Base-by-base conservation (phyloP, 2,888 invertebrate genomes). In the Augiades crinisus region DNA sequence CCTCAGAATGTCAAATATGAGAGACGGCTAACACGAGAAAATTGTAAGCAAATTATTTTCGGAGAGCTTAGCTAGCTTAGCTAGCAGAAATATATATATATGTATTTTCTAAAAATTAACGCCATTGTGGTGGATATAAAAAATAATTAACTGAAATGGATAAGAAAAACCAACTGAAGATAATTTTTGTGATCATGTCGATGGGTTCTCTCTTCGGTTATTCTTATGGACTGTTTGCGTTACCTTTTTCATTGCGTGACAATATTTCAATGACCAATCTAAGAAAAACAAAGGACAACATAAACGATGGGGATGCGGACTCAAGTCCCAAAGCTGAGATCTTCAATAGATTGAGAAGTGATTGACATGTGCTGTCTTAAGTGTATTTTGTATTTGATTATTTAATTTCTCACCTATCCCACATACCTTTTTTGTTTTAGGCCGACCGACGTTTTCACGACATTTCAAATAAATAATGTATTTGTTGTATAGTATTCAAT, bases 161-260 rank as follows among this genome's bases (percentile, higher is more conserved):
- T 54, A 72, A 50, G 63, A 69, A 54, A 21, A 80, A 80, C 22
- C 79, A 81, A 55, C 40, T 82, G 3, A 79, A 78, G 64, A 64
- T 86, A 0, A 7, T 82, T n/a, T 56, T 76, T 34, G 24, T 82
- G 50, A 70, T 74, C 2, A 53, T 79, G 49, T 75, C 83, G 3
- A 75, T 83, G 78, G 57, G 72, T 5, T 65, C 78, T n/a, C 65
- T 75, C 30, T 50, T 85, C 5, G 75, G 72, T 7, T 85, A 81
- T 58, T 81, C 84, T 1, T 84, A 64, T 49, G 82, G 83, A 6
- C 53, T 78, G 45, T 64, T 78, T 44, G 61, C 68, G 31, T 8
- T 64, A 36, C 67, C 50, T 24, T 46, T 56, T 21, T 44, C 51
- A 3, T 55, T 37, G 24, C 45, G 38, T 17, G 54, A 34, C 19